Evolutionary conservation across 1,140 invertebrate genomes (phyloP), one percentile per base, ranked within the genome.

Genomic region (Potamilus streckersoni): DNA sequence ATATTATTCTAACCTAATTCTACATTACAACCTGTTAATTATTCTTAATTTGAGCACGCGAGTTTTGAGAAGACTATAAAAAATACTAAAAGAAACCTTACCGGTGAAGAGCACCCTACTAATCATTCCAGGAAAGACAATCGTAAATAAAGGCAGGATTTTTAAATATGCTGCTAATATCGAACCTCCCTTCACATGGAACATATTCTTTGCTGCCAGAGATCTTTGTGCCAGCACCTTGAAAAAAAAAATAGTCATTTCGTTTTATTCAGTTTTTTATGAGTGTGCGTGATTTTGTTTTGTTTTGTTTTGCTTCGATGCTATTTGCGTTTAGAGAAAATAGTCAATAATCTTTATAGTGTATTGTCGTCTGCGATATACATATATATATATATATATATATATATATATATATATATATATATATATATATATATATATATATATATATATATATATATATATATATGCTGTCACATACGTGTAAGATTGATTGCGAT

Each of bases 41-140:
- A 49, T 49, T 49, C 38, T 6, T 4, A 49, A 49, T 49, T 8
- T 49, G 4, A 8, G 38, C 5, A 49, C 38, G 6, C 0, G 38
- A 49, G 38, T 49, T 49, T 49, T 6, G 38, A 49, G 11, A 49
- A 6, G 11, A 49, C 6, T 49, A 11, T 6, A 11, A 11, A 0
- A 49, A 49, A 31, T 31, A 31, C 27, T 31, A 31, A 31, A 31
- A 49, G 38, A 23, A 55, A 14, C 61, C 71, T 74, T 80, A 90
- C 90, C 84, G 79, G 86, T 82, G 67, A 82, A 90, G 0, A 92
- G 82, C 23, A 92, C 87, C 57, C 92, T 78, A 27, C 91, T 89
- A 14, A 91, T 91, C 92, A 92, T 92, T 19, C 92, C 92, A 16
- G 92, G 92, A 80, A 92, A 91, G 14, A 92, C 89, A 57, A 91